Percentiles rank a stretch among this genome's conserved stretches.
Conservation (phyloP, 2,113 vertebrate genomes). For the Ploceus nigricollis region DNA sequence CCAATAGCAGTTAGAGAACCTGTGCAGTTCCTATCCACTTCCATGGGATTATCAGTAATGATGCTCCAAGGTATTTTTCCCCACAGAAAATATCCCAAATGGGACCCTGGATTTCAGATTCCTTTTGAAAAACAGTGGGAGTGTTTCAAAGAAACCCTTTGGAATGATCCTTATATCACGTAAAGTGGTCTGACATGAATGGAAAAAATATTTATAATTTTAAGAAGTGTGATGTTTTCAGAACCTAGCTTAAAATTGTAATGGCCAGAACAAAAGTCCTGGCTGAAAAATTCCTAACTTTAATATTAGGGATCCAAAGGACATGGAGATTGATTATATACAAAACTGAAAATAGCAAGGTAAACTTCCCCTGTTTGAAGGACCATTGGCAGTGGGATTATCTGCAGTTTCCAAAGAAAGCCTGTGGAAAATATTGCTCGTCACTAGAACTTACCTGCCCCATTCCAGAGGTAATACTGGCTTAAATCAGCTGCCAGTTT, state of each 20-base stretch:
- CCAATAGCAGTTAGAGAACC: not conserved
- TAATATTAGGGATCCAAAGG: not conserved
- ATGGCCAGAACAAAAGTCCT: not conserved
- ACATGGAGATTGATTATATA: not conserved
- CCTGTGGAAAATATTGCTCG: not conserved
- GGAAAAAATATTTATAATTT: not conserved
- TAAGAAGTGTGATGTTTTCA: not conserved
- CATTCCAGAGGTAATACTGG: not conserved
- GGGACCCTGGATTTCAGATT: not conserved
- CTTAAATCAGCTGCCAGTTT: not conserved
- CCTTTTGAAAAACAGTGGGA: not conserved
- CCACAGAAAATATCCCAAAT: not conserved
- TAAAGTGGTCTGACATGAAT: not conserved
- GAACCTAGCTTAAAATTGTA: not conserved
- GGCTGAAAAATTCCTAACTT: not conserved
- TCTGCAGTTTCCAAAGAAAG: not conserved
- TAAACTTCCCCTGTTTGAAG: not conserved
- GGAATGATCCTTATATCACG: not conserved
- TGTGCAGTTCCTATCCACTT: not conserved
- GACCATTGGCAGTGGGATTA: not conserved
- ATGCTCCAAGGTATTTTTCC: not conserved
- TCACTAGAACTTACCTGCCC: not conserved
- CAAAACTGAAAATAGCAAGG: not conserved
- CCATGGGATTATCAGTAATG: not conserved
- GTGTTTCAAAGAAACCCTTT: not conserved